Base-by-base conservation (phyloP, 2,797 vertebrate species). In the Paramormyrops hopkinsi region DNA sequence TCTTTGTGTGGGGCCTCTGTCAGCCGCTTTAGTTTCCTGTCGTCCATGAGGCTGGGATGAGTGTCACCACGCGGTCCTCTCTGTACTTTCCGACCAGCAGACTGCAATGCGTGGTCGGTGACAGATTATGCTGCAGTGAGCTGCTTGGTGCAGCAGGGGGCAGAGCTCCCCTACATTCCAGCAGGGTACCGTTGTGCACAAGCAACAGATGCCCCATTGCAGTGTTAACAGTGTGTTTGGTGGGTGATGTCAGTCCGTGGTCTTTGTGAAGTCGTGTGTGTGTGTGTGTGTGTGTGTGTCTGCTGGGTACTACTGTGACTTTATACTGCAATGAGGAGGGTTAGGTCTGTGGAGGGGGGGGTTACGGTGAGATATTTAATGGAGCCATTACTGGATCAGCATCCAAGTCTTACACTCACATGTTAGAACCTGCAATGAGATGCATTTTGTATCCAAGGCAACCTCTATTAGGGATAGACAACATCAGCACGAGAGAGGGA, bases 371-470 rank as follows among this genome's bases (percentile, higher is more conserved):
- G 82, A 14, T 85, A n/a, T 56, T 53, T 59, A 88, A 79, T 87
- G 25, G 65, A 56, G 12, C 48, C 48, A 46, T 82, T 88, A 56
- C 51, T 76, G 33, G 69, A 69, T 51, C 19, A 11, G 22, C 25
- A 51, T 22, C 50, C 14, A 41, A 25, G 22, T 19, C 46, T 53
- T 62, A 5, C 50, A 73, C 44, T 69, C 59, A 22, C 25, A n/a
- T 69, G 65, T 79, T 79, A 44, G 73, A 33, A 86, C 56, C 51
- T 88, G 89, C 48, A 91, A 62, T 17, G 19, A 22, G 90, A 91
- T 91, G 92, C 51, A 0, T 91, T 90, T 51, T 79, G 93, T 94
- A 92, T 92, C 94, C 93, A 93, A 86, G 94, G 93, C 91, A 94
- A 95, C 94, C 89, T 91, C 90, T 93, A 93, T 95, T 90, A 92